Conservation (phyloP, 2,888 invertebrate genomes). For the Phymatocera aterrima region DNA sequence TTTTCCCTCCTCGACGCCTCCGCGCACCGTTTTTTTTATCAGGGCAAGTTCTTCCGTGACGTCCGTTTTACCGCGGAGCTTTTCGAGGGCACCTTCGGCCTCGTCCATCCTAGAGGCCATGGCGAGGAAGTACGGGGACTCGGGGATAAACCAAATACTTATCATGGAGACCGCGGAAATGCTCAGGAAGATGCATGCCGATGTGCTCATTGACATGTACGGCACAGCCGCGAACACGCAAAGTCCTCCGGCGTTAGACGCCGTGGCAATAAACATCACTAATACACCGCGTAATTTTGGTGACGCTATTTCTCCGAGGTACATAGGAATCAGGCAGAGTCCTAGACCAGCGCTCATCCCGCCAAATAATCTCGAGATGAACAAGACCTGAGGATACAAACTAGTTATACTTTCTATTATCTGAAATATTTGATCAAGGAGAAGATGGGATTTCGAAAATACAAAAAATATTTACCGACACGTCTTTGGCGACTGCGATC, state of each 20-base stretch:
- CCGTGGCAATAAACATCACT: slow-evolving; percentile 78
- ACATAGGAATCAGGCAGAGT: slow-evolving; percentile 57
- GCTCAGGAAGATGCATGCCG: slow-evolving; percentile 63
- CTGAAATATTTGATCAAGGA: too few species aligned
- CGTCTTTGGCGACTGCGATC: slow-evolving; percentile 54
- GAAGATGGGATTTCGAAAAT: too few species aligned
- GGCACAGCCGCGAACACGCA: slow-evolving; percentile 61
- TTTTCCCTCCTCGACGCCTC: not conserved
- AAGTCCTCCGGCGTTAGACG: slow-evolving; percentile 70
- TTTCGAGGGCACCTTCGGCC: slow-evolving; percentile 72
- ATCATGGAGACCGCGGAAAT: slow-evolving; percentile 68
- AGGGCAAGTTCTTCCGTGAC: slow-evolving; percentile 76
- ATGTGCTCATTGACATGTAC: slow-evolving; percentile 56
- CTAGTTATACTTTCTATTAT: not conserved
- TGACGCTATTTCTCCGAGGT: slow-evolving; percentile 62
- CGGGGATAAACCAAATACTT: slow-evolving; percentile 74
- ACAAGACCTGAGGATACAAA: slow-evolving; percentile 54
- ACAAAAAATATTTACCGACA: slow-evolving; percentile 55
- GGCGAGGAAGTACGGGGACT: slow-evolving; percentile 75
- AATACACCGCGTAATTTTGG: slow-evolving; percentile 76
- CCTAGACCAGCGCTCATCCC: slow-evolving; percentile 57
- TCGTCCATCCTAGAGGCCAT: slow-evolving; percentile 66
- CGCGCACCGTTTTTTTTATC: slow-evolving; percentile 50
- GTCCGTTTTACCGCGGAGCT: slow-evolving; percentile 73
- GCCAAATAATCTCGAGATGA: slow-evolving; percentile 56